Evolutionary conservation across 2,888 invertebrate species (phyloP).

Genomic region (Trilocha varians): DNA sequence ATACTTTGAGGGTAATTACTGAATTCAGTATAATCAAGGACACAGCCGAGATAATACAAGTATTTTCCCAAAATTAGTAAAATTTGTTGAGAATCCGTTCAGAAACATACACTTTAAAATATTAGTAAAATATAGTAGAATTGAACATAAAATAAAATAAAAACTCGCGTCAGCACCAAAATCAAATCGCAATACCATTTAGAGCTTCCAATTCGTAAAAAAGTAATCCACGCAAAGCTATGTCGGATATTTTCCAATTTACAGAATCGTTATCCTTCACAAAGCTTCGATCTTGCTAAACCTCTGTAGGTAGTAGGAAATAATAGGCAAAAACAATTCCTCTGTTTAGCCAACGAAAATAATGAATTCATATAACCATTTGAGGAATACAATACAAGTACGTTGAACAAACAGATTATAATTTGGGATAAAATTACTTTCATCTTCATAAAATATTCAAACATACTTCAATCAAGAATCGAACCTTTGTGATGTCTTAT

Average conservation of each 20-base stretch:
- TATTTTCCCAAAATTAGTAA: neutral
- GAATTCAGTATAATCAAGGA: too few relatives aligned
- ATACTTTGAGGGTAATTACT: too few relatives aligned
- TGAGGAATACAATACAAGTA: neutral
- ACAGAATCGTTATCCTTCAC: neutral
- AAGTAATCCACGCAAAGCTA: neutral
- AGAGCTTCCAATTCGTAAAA: neutral
- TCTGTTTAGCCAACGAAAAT: neutral
- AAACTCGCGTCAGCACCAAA: neutral
- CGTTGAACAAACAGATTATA: neutral
- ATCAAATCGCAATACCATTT: neutral
- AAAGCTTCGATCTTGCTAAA: neutral
- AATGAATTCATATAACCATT: neutral
- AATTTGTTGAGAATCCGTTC: neutral
- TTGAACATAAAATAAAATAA: neutral
- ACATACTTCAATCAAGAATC: neutral
- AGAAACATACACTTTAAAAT: too few relatives aligned
- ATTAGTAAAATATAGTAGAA: neutral
- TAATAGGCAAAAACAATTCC: neutral
- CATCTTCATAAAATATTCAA: neutral
- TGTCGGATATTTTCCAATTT: neutral
- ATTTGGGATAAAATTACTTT: neutral
- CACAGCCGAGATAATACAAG: neutral
- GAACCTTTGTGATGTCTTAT: conserved; percentile 1
- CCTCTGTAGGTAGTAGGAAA: neutral